Percentiles rank a stretch among this genome's conserved stretches.
These are phyloP conservation scores for Heteromurus nitidus DNA, from an alignment of 2,888 invertebrate genomes.

Conservation along the genomic window DNA sequence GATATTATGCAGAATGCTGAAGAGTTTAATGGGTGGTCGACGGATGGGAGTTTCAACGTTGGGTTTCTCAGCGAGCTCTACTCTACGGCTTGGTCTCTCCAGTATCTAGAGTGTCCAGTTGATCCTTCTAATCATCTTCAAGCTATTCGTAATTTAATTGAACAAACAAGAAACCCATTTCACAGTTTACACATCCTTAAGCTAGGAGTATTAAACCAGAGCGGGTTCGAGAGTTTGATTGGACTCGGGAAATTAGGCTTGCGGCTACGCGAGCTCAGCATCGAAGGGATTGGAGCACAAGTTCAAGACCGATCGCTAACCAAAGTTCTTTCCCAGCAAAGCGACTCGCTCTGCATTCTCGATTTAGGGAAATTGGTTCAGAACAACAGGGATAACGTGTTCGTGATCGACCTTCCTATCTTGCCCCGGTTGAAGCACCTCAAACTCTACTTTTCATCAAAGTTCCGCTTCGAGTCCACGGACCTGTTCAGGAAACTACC, in stretches of 20 bases:
- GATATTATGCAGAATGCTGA: constrained; percentile 41
- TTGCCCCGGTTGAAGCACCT: constrained; percentile 23
- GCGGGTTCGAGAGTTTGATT: constrained; percentile 24
- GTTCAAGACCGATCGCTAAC: background rate
- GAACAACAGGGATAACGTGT: constrained; percentile 23
- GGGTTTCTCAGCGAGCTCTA: constrained; percentile 36
- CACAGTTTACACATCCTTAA: constrained; percentile 9
- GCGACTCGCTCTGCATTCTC: constrained; percentile 10
- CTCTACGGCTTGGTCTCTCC: constrained; percentile 20
- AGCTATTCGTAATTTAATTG: constrained; percentile 24
- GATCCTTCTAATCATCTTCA: constrained; percentile 31
- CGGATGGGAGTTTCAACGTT: constrained; percentile 24
- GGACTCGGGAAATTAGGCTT: constrained; percentile 25
- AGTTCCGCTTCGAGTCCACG: constrained; percentile 24
- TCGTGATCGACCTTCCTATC: constrained; percentile 14
- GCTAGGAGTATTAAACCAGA: constrained; percentile 29
- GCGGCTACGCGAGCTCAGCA: constrained; percentile 4
- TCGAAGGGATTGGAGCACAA: constrained; percentile 43
- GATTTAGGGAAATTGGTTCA: constrained; percentile 34
- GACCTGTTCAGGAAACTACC: constrained; percentile 36
- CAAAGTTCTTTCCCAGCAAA: constrained; percentile 20
- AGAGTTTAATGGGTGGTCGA: constrained; percentile 49
- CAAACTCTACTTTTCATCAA: constrained; percentile 21
- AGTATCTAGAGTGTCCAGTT: constrained; percentile 45
- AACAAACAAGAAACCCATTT: background rate